A percentile compares a stretch with the other conserved stretches of the same genome.
Conservation (phyloP, 2,888 invertebrate genomes). For the Tetheella fluctuosa region DNA sequence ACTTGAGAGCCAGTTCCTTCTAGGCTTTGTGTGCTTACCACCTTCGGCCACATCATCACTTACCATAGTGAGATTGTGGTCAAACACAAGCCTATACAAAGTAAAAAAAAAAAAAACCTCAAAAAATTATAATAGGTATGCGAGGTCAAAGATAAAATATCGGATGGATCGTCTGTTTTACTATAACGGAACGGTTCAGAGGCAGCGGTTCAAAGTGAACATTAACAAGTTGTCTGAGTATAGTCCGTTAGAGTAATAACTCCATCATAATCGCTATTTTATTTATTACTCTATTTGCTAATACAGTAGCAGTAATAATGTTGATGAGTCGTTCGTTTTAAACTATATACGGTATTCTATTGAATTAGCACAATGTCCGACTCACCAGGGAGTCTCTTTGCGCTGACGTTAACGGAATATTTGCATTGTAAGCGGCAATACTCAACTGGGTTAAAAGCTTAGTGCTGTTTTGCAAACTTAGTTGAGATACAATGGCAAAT, state of each 20-base stretch:
- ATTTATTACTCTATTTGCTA: conserved; percentile 1
- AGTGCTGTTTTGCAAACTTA: conserved; percentile 48
- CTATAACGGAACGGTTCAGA: conserved; percentile 9
- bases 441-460: conserved; percentile 74
- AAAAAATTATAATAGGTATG: background rate
- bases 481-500: background rate
- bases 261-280: conserved; percentile 20
- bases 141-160: background rate
- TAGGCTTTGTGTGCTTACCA: too few species aligned
- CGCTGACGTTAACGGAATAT: conserved; percentile 60
- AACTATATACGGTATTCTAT: conserved; percentile 23
- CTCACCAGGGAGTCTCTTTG: conserved; percentile 37
- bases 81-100: too few species aligned
- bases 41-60: too few species aligned
- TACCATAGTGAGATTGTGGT: too few species aligned
- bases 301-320: background rate
- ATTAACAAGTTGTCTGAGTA: conserved; percentile 29
- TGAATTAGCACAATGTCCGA: conserved; percentile 43
- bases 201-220: conserved; percentile 23
- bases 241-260: conserved; percentile 38
- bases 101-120: too few species aligned
- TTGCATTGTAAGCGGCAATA: conserved; percentile 52
- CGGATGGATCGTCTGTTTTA: background rate
- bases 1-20: too few species aligned
- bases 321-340: background rate